Percentiles rank a stretch among this genome's conserved stretches.
Conservation (phyloP, 35 echinoderm and acorn worm species). For the Apostichopus parvimensis region DNA sequence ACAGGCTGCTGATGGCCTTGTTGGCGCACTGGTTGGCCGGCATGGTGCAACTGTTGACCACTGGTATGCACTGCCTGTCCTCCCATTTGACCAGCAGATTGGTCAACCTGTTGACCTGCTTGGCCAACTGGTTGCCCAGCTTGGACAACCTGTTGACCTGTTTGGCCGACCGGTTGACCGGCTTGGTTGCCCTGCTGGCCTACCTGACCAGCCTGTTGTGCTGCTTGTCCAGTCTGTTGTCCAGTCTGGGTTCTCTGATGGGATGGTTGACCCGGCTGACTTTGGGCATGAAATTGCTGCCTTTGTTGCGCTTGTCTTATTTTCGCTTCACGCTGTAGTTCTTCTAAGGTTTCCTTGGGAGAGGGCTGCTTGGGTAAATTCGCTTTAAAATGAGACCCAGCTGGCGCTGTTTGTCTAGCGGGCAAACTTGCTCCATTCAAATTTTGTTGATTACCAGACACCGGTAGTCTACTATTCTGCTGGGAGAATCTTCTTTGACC, state of each 20-base stretch:
- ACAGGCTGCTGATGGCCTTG: not conserved
- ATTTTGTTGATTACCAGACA: not conserved
- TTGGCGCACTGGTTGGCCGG: not conserved
- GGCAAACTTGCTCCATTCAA: not conserved
- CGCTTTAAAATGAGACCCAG: not conserved
- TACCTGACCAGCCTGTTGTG: not conserved
- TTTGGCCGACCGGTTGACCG: not conserved
- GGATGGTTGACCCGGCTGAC: not conserved
- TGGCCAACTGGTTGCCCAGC: not conserved
- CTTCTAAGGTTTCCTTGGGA: constrained; percentile 3
- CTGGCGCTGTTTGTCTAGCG: not conserved
- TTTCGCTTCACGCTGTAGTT: not conserved
- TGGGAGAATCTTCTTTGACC: too few species aligned
- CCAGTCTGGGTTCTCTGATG: not conserved
- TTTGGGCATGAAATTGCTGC: not conserved
- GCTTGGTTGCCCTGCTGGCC: not conserved
- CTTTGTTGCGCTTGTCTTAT: not conserved
- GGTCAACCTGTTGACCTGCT: too few species aligned
- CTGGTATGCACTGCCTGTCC: too few species aligned
- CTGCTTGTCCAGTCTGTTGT: not conserved
- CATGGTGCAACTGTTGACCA: not conserved
- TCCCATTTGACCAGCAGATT: too few species aligned
- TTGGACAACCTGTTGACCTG: not conserved
- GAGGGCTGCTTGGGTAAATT: not conserved
- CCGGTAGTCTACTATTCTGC: not conserved